Evolutionary conservation across 1,140 invertebrate genomes (phyloP).

Genomic region (Thrips palmi): DNA sequence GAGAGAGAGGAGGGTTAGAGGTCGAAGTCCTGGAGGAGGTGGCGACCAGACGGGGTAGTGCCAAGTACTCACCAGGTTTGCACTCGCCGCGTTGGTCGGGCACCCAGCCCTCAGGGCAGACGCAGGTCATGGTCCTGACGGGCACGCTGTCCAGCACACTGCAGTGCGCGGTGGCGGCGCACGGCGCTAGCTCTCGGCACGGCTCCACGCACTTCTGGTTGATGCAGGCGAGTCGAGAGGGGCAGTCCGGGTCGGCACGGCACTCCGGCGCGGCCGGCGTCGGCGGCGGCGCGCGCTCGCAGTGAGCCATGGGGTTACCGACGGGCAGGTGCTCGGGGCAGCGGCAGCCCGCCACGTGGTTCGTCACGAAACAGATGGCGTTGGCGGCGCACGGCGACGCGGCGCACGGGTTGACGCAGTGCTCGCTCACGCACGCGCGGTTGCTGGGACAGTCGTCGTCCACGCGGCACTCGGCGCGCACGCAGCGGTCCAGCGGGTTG

Average conservation of each 20-base stretch:
- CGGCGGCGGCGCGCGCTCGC: constrained; percentile 31
- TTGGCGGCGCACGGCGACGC: constrained; percentile 54
- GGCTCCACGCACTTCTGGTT: constrained; percentile 59
- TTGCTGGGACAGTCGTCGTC: constrained; percentile 54
- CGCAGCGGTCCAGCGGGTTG: constrained; percentile 58
- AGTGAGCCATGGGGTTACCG: constrained; percentile 62
- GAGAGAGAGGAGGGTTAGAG: background rate
- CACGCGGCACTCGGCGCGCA: constrained; percentile 57
- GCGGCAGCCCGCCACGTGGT: constrained; percentile 52
- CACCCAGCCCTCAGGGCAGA: constrained; percentile 63
- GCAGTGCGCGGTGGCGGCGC: constrained; percentile 47
- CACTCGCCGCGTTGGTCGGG: constrained; percentile 59
- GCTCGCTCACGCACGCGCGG: constrained; percentile 44
- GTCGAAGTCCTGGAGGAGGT: too few relatives aligned
- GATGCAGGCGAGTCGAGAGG: constrained; percentile 61
- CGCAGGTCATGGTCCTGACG: constrained; percentile 65
- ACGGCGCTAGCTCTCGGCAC: constrained; percentile 50
- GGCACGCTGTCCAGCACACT: constrained; percentile 62
- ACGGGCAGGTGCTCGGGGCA: constrained; percentile 52
- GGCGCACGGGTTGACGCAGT: constrained; percentile 57
- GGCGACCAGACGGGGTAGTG: too few relatives aligned
- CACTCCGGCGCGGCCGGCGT: constrained; percentile 45
- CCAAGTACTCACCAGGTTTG: constrained; percentile 33
- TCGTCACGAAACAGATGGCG: constrained; percentile 55
- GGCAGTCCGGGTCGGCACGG: constrained; percentile 55